Evolutionary conservation across 2,888 invertebrate genomes (phyloP), one percentile per base, ranked within the genome.

Genomic region (Operophtera brumata): DNA sequence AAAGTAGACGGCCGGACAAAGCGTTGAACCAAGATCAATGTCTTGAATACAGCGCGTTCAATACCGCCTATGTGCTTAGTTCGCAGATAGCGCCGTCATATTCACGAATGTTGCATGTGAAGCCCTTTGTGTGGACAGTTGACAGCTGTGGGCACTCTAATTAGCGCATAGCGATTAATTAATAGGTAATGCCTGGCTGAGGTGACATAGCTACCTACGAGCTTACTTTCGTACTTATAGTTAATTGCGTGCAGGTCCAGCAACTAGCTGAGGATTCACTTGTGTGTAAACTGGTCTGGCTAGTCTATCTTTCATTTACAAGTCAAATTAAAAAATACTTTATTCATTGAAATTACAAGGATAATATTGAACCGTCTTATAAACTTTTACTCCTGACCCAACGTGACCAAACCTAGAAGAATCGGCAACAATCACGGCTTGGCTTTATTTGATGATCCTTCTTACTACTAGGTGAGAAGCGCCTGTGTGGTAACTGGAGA

Each of bases 161-260:
- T 87, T 87, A 85, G 85, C 85, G 78, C 80, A 72, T 70, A 80
- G 69, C 85, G 75, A 85, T 87, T 86, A 87, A 88, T 88, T 86
- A 86, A 86, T 86, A 79, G 85, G 78, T 80, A 82, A 80, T 81
- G 71, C 32, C 44, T 44, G 73, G 73, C 72, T 76, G 75, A 75
- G 70, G 71, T 73, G 65, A 77, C n/a, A n/a, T n/a, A n/a, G n/a
- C 62, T 66, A 65, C 54, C 61, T 66, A 61, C 63, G 68, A 63
- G 62, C 57, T 64, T 43, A 46, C 35, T 32, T 37, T 36, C 6
- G 3, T 35, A 46, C 30, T 25, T 10, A 43, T 30, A 32, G 9
- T 45, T 10, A 13, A 13, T 8, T 25, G 30, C 30, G 32, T 48
- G 48, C 34, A 61, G 59, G 62, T 67, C 64, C 69, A 63, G 61